Evolutionary conservation across 2,113 vertebrate genomes (phyloP), one percentile per base, ranked within the genome.

Genomic region (Perca flavescens): DNA sequence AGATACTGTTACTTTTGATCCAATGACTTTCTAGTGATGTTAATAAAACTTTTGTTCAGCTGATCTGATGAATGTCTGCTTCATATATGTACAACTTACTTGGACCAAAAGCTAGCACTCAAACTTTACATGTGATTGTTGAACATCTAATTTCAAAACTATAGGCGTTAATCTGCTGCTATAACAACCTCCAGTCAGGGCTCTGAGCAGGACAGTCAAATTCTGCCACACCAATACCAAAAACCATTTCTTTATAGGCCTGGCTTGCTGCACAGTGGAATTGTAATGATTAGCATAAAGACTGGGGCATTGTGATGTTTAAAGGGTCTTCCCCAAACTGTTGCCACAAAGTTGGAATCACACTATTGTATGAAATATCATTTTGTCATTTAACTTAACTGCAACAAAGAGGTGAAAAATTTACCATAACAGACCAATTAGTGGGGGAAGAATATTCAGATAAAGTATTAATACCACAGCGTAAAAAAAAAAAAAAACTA

Each of bases 21-120:
- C 80, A n/a, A 76, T 75, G 82, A 86, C 67, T 83, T 76, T 68
- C 31, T 58, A 52, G 65, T 87, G 16, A 61, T 92, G 89, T 88
- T 78, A 93, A 92, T 93, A 92, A 90, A 91, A 34, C 34, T 28
- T 84, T 65, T 78, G 15, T 81, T 72, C 31, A 72, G n/a, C 49
- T 58, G n/a, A 77, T 16, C 2, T 12, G 25, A 36, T 17, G 61
- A 22, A 9, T 28, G 36, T 70, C 66, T 80, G 19, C 15, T 61
- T 82, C 7, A 15, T 75, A 3, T 62, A 12, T 13, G 16, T 52
- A 56, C 36, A 34, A 9, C 40, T 19, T 12, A 31, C 40, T 54
- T 10, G 19, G 5, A 57, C 4, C 5, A 9, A 17, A 17, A 49
- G 25, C 17, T 5, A 11, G 12, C 4, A 25, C 19, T 40, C 0